Evolutionary conservation across 2,113 vertebrate species (phyloP).

Genomic region (Holacanthus passer): DNA sequence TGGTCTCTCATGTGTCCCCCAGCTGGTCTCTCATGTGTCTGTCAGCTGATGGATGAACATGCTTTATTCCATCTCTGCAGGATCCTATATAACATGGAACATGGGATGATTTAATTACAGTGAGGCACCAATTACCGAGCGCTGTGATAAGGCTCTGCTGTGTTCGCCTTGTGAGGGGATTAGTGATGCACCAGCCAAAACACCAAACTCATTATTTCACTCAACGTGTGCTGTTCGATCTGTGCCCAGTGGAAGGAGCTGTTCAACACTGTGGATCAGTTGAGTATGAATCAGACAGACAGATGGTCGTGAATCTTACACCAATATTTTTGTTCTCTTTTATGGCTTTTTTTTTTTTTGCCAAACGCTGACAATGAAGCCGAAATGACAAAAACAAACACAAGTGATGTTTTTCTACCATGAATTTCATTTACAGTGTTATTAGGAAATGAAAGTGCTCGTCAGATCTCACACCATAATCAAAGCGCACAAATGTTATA

Average conservation of each 20-base stretch:
- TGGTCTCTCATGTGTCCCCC: too few relatives aligned
- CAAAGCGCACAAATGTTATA: neutral
- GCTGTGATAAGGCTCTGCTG: conserved; percentile 4
- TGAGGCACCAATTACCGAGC: conserved; percentile 10
- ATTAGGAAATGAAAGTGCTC: neutral
- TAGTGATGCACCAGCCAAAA: conserved; percentile 25
- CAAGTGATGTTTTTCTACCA: neutral
- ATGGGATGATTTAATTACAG: conserved; percentile 8
- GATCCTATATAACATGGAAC: neutral
- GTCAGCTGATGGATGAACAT: too few relatives aligned
- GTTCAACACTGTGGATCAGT: neutral
- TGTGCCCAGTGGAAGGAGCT: neutral
- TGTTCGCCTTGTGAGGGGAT: conserved; percentile 1
- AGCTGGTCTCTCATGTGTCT: too few relatives aligned
- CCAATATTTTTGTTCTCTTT: neutral
- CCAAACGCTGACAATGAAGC: neutral
- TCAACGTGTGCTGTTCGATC: neutral
- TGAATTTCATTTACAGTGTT: neutral
- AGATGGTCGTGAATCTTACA: neutral
- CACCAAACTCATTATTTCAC: conserved; percentile 20
- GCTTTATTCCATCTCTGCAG: too few relatives aligned
- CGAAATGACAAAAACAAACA: neutral
- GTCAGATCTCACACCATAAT: neutral
- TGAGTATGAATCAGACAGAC: neutral
- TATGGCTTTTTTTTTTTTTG: too few relatives aligned